Evolutionary conservation across 2,113 vertebrate genomes (phyloP).

Genomic region (Sander vitreus): DNA sequence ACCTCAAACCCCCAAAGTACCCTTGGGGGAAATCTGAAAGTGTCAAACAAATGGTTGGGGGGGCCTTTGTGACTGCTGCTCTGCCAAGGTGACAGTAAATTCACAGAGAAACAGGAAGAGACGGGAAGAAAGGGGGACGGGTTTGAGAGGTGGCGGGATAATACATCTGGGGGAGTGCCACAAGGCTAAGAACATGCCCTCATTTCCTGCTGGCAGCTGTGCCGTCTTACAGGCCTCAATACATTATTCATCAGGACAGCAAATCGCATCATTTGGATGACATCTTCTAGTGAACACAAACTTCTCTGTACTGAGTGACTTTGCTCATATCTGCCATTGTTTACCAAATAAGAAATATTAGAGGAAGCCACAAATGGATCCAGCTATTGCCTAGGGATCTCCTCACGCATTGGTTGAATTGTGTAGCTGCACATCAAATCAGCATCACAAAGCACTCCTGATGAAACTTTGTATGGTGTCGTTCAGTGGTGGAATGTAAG

Average conservation of each 20-base stretch:
- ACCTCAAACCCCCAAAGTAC: conserved; percentile 2
- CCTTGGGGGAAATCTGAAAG: conserved; percentile 47
- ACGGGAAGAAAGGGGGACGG: background rate
- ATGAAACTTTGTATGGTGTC: conserved; percentile 3
- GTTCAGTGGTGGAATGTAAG: conserved; percentile 5
- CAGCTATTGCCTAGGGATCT: conserved; percentile 53
- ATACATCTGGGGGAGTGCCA: conserved; percentile 42
- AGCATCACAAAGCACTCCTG: conserved; percentile 47
- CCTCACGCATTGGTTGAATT: conserved; percentile 49
- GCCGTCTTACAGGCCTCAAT: conserved; percentile 36
- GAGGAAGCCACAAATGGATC: conserved; percentile 67
- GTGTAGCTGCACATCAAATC: conserved; percentile 44
- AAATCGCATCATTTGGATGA: conserved; percentile 40
- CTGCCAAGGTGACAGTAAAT: conserved; percentile 53
- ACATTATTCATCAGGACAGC: conserved; percentile 60
- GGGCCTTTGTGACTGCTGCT: conserved; percentile 48
- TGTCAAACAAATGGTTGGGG: conserved; percentile 57
- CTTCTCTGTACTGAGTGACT: conserved; percentile 30
- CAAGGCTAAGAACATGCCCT: conserved; percentile 49
- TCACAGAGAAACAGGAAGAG: conserved; percentile 11
- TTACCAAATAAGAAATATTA: conserved; percentile 55
- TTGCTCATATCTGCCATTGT: conserved; percentile 62
- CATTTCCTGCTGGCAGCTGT: conserved; percentile 53
- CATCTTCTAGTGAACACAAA: conserved; percentile 31
- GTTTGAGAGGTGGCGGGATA: conserved; percentile 6